phyloP scores from a whole-genome alignment of 1,140 invertebrate genomes.

The Physella acuta region DNA sequence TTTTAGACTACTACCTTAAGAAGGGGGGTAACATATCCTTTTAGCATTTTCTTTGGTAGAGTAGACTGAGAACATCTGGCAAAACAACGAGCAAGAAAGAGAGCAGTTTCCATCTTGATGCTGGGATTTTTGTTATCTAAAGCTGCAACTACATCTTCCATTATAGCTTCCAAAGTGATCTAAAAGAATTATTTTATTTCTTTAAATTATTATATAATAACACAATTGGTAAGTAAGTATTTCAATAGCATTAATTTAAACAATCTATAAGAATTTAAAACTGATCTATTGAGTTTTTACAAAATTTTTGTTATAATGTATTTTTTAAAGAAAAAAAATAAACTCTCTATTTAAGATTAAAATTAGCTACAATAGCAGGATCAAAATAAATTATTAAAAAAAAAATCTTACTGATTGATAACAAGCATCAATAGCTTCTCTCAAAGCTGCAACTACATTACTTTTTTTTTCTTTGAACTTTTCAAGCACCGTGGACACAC shows the following conservation, averaged over 20 bases:
- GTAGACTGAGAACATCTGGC: constrained; percentile 76
- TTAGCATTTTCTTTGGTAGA: constrained; percentile 90
- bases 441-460: constrained; percentile 80
- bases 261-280: no score
- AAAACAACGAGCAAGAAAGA: constrained; percentile 85
- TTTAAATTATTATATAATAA: no score
- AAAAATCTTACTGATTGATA: constrained; percentile 69
- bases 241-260: no score
- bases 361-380: neutral
- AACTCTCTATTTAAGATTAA: neutral
- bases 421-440: constrained; percentile 90
- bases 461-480: constrained; percentile 98
- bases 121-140: constrained; percentile 93
- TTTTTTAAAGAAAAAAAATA: neutral
- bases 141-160: constrained; percentile 80
- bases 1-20: constrained; percentile 75
- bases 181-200: constrained; percentile 49
- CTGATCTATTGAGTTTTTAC: no score
- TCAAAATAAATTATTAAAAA: no score
- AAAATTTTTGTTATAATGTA: no score
- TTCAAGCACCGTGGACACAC: constrained; percentile 80
- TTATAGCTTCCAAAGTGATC: constrained; percentile 83
- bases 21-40: constrained; percentile 77
- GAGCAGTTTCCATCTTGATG: constrained; percentile 87
- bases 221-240: no score